These are phyloP conservation scores for Bovichtus variegatus DNA, from an alignment of 2,797 vertebrate species.

Conservation along the genomic window DNA sequence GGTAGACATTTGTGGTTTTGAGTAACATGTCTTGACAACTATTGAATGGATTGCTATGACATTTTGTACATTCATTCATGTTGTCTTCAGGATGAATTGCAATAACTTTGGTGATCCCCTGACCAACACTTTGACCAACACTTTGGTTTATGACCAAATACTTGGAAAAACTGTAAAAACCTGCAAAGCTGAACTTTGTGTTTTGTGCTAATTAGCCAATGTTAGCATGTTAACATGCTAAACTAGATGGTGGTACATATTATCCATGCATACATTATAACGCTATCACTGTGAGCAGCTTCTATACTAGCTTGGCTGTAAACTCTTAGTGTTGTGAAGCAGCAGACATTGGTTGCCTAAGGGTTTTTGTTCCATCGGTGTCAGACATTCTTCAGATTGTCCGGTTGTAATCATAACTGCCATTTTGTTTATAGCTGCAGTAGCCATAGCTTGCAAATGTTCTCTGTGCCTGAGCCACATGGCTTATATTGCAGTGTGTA, in stretches of 20 bases:
- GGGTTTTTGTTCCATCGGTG: constrained; percentile 25
- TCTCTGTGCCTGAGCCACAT: constrained; percentile 3
- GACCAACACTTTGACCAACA: neutral
- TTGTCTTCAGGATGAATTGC: neutral
- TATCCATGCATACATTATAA: neutral
- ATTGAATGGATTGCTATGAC: neutral
- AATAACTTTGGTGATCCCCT: neutral
- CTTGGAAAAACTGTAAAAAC: neutral
- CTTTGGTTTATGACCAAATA: neutral
- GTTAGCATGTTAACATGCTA: neutral
- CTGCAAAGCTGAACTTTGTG: neutral
- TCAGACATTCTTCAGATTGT: constrained; percentile 24
- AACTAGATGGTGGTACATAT: neutral
- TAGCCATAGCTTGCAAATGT: constrained; percentile 3
- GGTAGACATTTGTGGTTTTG: neutral
- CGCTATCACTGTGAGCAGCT: neutral
- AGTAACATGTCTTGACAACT: neutral
- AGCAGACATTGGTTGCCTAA: neutral
- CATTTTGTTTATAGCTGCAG: constrained; percentile 27
- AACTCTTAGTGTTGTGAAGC: neutral
- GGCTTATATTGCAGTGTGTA: neutral
- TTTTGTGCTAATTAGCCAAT: neutral
- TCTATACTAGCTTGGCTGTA: neutral
- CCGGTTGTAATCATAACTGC: constrained; percentile 18
- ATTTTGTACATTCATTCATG: neutral